A percentile compares a stretch with the other conserved stretches of the same genome.
These are phyloP conservation scores for Paramisgurnus dabryanus DNA, from an alignment of 2,113 vertebrate genomes.

Conservation along the genomic window DNA sequence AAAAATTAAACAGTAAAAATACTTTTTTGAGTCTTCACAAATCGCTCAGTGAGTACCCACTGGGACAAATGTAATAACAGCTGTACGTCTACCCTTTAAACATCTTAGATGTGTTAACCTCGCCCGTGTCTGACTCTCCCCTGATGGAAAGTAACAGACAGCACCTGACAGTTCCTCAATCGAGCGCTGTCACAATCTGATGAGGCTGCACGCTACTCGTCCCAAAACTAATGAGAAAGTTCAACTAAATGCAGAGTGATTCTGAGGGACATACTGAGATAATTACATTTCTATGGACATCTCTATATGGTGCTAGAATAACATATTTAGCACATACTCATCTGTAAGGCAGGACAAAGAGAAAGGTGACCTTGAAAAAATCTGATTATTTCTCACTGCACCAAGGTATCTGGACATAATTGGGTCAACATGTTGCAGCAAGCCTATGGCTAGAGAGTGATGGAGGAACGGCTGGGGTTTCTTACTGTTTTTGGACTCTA, in stretches of 20 bases:
- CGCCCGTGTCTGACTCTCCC: slow-evolving; percentile 31
- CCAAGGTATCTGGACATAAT: slow-evolving; percentile 35
- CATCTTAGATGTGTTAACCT: slow-evolving; percentile 44
- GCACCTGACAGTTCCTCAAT: slow-evolving; percentile 51
- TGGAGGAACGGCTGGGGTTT: not conserved
- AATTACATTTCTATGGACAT: slow-evolving; percentile 61
- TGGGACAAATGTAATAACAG: slow-evolving; percentile 11
- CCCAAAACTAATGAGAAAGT: slow-evolving; percentile 60
- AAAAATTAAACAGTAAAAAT: not conserved
- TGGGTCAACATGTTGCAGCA: slow-evolving; percentile 28
- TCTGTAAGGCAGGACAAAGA: slow-evolving; percentile 44
- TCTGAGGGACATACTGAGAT: slow-evolving; percentile 41
- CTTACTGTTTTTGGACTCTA: not conserved
- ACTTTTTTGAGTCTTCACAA: not conserved
- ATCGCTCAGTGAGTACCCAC: slow-evolving; percentile 2
- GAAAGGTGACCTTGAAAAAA: slow-evolving; percentile 57
- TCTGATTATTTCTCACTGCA: slow-evolving; percentile 35
- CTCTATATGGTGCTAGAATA: slow-evolving; percentile 48
- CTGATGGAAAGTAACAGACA: slow-evolving; percentile 54
- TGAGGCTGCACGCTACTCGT: slow-evolving; percentile 40
- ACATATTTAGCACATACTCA: slow-evolving; percentile 31
- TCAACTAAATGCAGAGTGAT: slow-evolving; percentile 54
- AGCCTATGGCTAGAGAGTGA: slow-evolving; percentile 2
- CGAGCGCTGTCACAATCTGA: slow-evolving; percentile 51
- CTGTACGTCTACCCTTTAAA: slow-evolving; percentile 13